Evolutionary conservation across 2,113 vertebrate species (phyloP).

Genomic region (Bothrops jararaca): DNA sequence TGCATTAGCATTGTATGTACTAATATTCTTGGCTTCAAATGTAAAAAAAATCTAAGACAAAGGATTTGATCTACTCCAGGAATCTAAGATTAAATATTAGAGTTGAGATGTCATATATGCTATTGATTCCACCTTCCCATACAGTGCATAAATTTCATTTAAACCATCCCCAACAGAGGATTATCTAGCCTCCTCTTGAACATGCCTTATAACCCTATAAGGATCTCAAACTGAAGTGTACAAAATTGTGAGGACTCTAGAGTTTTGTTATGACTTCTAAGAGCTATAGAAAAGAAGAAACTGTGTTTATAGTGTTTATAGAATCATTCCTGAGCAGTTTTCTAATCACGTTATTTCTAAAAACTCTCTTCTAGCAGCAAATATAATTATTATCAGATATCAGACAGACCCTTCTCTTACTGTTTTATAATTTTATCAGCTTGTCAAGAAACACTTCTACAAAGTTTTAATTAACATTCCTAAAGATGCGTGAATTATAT

Average conservation of each 20-base stretch:
- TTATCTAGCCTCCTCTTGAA: neutral
- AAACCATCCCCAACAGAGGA: neutral
- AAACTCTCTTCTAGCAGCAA: neutral
- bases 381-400: neutral
- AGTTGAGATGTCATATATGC: neutral
- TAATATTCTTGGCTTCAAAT: neutral
- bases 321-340: neutral
- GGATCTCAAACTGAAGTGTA: neutral
- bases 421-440: neutral
- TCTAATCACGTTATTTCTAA: neutral
- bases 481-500: neutral
- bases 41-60: neutral
- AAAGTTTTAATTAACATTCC: neutral
- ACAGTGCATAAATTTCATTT: neutral
- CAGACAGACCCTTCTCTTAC: neutral
- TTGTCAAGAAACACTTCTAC: neutral
- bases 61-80: neutral
- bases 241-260: neutral
- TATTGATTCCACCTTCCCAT: neutral
- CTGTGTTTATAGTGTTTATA: neutral
- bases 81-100: neutral
- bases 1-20: neutral
- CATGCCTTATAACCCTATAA: neutral
- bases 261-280: neutral
- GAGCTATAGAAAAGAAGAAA: neutral